Conservation (phyloP, 2,888 invertebrate species). For the Eristalis tenax region DNA sequence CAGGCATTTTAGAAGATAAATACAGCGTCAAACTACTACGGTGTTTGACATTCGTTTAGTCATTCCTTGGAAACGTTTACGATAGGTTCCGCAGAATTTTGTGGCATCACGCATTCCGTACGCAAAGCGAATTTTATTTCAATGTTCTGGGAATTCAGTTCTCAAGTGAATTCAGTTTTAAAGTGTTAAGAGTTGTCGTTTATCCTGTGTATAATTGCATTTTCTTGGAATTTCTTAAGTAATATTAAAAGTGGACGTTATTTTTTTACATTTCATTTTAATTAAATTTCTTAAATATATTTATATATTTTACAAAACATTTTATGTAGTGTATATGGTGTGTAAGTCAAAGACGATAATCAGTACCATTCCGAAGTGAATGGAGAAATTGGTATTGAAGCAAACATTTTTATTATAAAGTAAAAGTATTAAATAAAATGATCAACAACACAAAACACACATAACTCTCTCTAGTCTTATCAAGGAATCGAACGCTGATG, state of each 20-base stretch:
- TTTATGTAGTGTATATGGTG: background rate
- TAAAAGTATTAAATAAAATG: background rate
- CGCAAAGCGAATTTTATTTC: constrained; percentile 31
- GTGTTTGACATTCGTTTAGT: constrained; percentile 56
- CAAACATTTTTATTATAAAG: background rate
- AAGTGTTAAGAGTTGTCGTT: constrained; percentile 10
- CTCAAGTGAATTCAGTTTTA: background rate
- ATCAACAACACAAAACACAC: background rate
- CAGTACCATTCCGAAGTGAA: background rate
- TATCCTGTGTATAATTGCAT: constrained; percentile 10
- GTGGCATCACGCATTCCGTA: background rate
- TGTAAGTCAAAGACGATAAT: background rate
- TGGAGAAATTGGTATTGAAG: too few relatives aligned
- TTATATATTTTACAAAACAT: background rate
- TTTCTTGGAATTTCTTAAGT: constrained; percentile 13
- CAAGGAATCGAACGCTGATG: background rate
- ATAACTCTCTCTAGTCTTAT: constrained; percentile 8
- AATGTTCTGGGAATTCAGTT: constrained; percentile 5
- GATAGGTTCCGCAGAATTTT: constrained; percentile 43
- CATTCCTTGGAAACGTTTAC: constrained; percentile 49
- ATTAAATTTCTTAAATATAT: background rate
- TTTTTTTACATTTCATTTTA: background rate
- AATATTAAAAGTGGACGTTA: background rate
- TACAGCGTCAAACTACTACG: constrained; percentile 48
- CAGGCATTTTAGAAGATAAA: constrained; percentile 22